Evolutionary conservation across 2,797 vertebrate genomes (phyloP).

Genomic region (Lates japonicus): DNA sequence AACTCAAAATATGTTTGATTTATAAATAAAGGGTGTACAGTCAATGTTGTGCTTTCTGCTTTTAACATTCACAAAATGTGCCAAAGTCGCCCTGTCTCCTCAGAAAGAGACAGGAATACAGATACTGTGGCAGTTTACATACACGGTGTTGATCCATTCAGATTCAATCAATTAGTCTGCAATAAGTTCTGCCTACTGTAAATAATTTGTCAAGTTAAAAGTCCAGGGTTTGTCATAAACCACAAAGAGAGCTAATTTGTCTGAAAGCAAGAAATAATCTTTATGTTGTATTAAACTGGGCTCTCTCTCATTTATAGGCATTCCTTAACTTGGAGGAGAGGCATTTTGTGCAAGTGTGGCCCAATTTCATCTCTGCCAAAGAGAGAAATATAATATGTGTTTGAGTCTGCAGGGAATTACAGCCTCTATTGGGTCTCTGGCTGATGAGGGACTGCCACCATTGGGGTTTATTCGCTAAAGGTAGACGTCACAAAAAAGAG

Average conservation of each 20-base stretch:
- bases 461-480: slow-evolving; percentile 61
- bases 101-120: slow-evolving; percentile 26
- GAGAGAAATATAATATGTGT: slow-evolving; percentile 60
- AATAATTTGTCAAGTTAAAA: slow-evolving; percentile 33
- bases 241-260: slow-evolving; percentile 31
- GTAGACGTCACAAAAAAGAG: slow-evolving; percentile 62
- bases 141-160: slow-evolving; percentile 27
- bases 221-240: slow-evolving; percentile 27
- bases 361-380: slow-evolving; percentile 67
- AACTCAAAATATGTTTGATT: slow-evolving; percentile 30
- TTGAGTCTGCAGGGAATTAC: slow-evolving; percentile 65
- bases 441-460: slow-evolving; percentile 60
- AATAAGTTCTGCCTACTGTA: slow-evolving; percentile 12
- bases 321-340: slow-evolving; percentile 38
- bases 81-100: slow-evolving; percentile 45
- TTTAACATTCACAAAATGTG: slow-evolving; percentile 47
- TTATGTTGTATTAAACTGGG: slow-evolving; percentile 29
- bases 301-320: slow-evolving; percentile 39
- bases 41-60: slow-evolving; percentile 16
- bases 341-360: slow-evolving; percentile 57
- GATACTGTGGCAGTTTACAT: slow-evolving; percentile 8
- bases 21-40: not conserved
- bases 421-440: slow-evolving; percentile 54
- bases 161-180: slow-evolving; percentile 19
- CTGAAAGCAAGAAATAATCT: slow-evolving; percentile 26